Evolutionary conservation across 2,113 vertebrate genomes (phyloP).

Genomic region (Odobenus rosmarus): DNA sequence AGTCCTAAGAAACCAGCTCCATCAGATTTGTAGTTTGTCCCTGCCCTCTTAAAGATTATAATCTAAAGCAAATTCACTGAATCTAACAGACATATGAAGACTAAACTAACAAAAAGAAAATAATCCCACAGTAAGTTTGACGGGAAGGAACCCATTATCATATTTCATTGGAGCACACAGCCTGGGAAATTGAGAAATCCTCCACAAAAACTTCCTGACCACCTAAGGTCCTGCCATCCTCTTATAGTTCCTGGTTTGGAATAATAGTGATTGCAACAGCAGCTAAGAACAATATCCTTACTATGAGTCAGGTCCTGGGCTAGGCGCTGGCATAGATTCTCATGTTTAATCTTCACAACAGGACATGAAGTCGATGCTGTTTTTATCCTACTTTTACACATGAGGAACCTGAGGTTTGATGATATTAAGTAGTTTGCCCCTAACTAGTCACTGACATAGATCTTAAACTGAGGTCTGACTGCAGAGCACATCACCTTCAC

Average conservation of each 20-base stretch:
- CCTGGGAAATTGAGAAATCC: background rate
- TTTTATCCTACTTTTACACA: background rate
- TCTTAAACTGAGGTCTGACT: background rate
- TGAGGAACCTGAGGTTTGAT: background rate
- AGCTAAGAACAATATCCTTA: background rate
- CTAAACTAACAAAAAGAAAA: background rate
- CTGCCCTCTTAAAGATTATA: background rate
- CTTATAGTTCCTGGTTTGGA: background rate
- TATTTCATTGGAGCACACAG: background rate
- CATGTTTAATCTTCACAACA: constrained; percentile 4
- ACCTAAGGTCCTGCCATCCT: background rate
- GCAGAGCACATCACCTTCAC: background rate
- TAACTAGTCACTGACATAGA: background rate
- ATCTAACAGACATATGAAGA: background rate
- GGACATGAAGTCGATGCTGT: background rate
- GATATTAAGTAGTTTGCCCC: background rate
- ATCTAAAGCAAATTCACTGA: background rate
- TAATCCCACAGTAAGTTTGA: background rate
- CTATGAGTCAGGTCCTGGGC: background rate
- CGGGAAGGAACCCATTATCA: background rate
- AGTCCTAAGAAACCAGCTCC: background rate
- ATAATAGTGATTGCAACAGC: background rate
- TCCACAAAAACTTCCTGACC: background rate
- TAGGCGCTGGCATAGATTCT: background rate
- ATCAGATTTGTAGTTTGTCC: background rate